Evolutionary conservation across 2,888 invertebrate species (phyloP), one percentile per base, ranked within the genome.

Genomic region (Elegia similella): DNA sequence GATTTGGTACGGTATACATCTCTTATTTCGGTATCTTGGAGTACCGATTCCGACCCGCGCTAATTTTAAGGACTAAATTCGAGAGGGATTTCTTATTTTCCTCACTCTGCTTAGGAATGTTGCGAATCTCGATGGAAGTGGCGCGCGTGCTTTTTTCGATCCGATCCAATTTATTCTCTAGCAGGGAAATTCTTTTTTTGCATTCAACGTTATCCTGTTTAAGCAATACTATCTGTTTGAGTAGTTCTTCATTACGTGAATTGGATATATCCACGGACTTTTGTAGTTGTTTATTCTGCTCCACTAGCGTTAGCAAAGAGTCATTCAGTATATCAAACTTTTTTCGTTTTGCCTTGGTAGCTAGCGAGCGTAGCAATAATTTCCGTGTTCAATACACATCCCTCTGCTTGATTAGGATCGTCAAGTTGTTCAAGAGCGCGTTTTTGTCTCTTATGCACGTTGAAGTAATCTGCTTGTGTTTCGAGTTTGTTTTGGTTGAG

Each of bases 271-370:
- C 42, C 5, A 56, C 15, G 0, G 56, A 23, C 13, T 56, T 50
- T 42, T 56, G 56, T 29, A 56, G 42, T 2, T 17, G 23, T 6
- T 50, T 10, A 15, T 48, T 56, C 30, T 56, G 56, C 3, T 29
- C 13, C 42, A 56, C n/a, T 1, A 56, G 42, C 10, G 50, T 50
- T n/a, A 42, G 38, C 16, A 56, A 10, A 29, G 56, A 48, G 30
- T 30, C 30, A 7, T 48, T 50, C 7, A 48, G 13, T 7, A 30
- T 30, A 7, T 30, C 30, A 30, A 30, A 30, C 30, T 30, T 30
- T 7, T 3, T 3, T 30, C 7, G 7, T 30, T 30, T 3, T 30
- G 30, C 30, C 30, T 30, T 30, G 30, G 7, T 30, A 6, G 7
- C 7, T 30, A 30, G 30, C 30, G 7, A 30, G 30, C 7, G 7